These are phyloP conservation scores for Eubasilissa splendida DNA, from an alignment of 2,888 invertebrate species.

Conservation along the genomic window DNA sequence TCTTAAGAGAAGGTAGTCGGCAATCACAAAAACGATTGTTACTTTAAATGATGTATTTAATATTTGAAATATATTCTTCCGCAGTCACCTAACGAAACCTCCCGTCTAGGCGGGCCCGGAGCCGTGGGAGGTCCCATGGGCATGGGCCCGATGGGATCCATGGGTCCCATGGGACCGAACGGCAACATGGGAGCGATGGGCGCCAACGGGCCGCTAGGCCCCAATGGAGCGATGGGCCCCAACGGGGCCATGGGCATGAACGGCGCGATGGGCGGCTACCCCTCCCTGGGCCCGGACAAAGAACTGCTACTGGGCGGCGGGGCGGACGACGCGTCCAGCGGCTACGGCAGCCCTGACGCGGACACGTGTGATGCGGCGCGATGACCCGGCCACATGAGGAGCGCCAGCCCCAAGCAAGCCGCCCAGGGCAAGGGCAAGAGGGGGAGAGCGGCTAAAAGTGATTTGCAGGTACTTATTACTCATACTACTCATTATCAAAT, in stretches of 20 bases:
- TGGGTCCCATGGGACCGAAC: conserved; percentile 26
- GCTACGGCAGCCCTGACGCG: conserved; percentile 85
- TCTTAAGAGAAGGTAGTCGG: no score
- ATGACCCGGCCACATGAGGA: conserved; percentile 64
- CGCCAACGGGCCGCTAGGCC: conserved; percentile 60
- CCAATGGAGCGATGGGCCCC: conserved; percentile 60
- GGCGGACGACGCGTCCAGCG: conserved; percentile 83
- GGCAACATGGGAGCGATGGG: conserved; percentile 60
- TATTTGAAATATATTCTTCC: conserved; percentile 8
- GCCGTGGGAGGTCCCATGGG: conserved; percentile 49
- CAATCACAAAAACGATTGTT: no score
- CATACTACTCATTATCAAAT: neutral
- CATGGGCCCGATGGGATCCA: conserved; percentile 43
- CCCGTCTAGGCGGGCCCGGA: conserved; percentile 40
- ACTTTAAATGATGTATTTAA: neutral
- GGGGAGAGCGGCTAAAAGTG: conserved; percentile 52
- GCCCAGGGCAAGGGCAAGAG: conserved; percentile 49
- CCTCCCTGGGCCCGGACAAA: conserved; percentile 63
- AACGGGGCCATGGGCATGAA: conserved; percentile 62
- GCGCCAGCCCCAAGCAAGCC: conserved; percentile 50
- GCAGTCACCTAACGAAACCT: conserved; percentile 57
- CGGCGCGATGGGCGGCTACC: conserved; percentile 60
- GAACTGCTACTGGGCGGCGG: conserved; percentile 67
- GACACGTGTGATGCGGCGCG: conserved; percentile 74
- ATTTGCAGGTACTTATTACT: conserved; percentile 51